Conservation (phyloP, 2,113 vertebrate species). For the Erythrocercus mccallii region DNA sequence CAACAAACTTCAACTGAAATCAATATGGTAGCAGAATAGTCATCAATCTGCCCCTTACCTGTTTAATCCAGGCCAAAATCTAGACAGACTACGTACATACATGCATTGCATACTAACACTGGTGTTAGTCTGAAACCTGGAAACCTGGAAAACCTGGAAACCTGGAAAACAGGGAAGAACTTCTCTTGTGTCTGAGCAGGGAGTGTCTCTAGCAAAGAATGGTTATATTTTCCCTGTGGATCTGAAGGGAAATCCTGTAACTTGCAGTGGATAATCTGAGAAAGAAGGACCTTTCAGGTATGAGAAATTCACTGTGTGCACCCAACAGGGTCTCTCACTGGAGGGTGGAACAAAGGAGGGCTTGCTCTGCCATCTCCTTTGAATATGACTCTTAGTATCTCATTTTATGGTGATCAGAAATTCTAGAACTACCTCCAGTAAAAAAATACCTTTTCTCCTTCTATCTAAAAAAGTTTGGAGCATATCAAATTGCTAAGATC, state of each 20-base stretch:
- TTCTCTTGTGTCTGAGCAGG: background rate
- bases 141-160: too few relatives aligned
- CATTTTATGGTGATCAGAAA: background rate
- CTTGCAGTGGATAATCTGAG: background rate
- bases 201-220: background rate
- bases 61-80: background rate
- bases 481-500: background rate
- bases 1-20: constrained; percentile 13
- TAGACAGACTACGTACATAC: background rate
- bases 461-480: background rate
- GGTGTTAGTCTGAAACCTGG: background rate
- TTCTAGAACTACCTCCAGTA: background rate
- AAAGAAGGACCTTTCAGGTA: background rate
- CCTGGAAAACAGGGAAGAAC: background rate
- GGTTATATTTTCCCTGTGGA: background rate
- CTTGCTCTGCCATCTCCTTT: background rate
- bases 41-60: constrained; percentile 2
- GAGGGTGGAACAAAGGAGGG: accelerated
- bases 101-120: background rate
- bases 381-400: background rate
- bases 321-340: background rate
- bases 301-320: background rate
- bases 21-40: background rate
- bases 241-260: background rate
- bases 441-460: background rate